Base-by-base conservation (phyloP, 1,140 invertebrate species). In the Brachionus rotundiformis region DNA sequence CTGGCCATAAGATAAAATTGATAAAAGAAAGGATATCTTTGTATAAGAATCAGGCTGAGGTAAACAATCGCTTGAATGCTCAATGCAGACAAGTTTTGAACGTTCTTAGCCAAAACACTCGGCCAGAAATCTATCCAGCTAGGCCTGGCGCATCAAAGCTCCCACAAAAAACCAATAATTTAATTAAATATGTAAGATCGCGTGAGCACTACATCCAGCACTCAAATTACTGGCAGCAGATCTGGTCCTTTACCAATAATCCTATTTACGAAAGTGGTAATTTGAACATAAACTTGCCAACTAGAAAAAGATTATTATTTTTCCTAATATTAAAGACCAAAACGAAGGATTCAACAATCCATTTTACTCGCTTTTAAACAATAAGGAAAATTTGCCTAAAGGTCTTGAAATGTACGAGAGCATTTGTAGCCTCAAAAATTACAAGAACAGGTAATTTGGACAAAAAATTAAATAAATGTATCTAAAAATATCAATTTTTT, bases 231-330 rank as follows among this genome's bases (percentile, higher is more conserved):
- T 73, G 68, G 68, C 36, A 73, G 13, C 36, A 73, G 16, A 73
- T 73, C 10, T 73, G 68, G 68, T 44, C 39, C 33, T 73, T 73
- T 73, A 73, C 68, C 13, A 5, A 7, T 73, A 73, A 73, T 44
- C 68, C 68, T 10, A 73, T 73, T n/a, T 73, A 73, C 29, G 41
- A 73, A 41, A 41, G 23, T 73, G 68, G 68, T 73, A 73, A 73
- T 25, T 27, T 39, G 65, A 71, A 71, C 16, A 31, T 5, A 7
- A 31, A 31, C 11, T 16, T 23, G 29, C 25, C 25, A 8, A 27
- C 7, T 1, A 63, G 29, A n/a, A 13, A 27, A 63, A n/a, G 0
- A 8, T 63, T 23, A 8, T 44, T 73, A 10, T 73, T 73, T 41
- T 73, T n/a, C 2, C 16, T 73, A n/a, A n/a, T n/a, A n/a, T n/a